phyloP scores from a whole-genome alignment of 2,888 invertebrate species.

The Anthoptus insignis region DNA sequence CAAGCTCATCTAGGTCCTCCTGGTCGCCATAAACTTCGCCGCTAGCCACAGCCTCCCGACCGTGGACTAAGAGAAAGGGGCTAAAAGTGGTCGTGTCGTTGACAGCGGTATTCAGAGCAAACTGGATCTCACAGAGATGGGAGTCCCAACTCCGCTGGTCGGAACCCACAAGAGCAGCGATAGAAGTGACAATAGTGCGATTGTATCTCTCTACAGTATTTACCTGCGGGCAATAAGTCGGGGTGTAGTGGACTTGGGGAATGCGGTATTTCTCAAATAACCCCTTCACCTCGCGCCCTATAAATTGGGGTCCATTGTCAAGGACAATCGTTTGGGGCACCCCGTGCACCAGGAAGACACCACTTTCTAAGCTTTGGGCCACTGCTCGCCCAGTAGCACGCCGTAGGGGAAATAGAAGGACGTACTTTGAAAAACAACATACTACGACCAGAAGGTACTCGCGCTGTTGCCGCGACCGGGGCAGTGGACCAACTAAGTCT shows the following conservation, averaged over 20 bases:
- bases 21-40: neutral
- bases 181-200: neutral
- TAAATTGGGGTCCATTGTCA: slow-evolving; percentile 16
- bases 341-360: slow-evolving; percentile 12
- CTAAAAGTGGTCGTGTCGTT: slow-evolving; percentile 3
- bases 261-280: neutral
- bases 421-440: slow-evolving; percentile 12
- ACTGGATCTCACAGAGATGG: slow-evolving; percentile 1
- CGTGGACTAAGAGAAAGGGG: slow-evolving; percentile 3
- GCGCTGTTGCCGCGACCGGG: neutral
- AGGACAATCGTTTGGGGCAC: slow-evolving; percentile 3
- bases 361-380: neutral
- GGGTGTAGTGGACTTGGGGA: neutral
- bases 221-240: slow-evolving; percentile 1
- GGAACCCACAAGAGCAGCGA: neutral
- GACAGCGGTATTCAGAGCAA: slow-evolving; percentile 12
- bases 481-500: slow-evolving; percentile 17
- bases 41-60: neutral
- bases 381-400: neutral
- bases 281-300: neutral
- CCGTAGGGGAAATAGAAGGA: neutral
- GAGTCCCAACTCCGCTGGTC: slow-evolving; percentile 16
- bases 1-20: slow-evolving; percentile 1
- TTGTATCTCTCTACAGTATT: slow-evolving; percentile 12
- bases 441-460: slow-evolving; percentile 5